Percentiles rank a stretch among this genome's conserved stretches.
Evolutionary conservation across 2,797 vertebrate species (phyloP).

Genomic region (Sparidentex hasta): DNA sequence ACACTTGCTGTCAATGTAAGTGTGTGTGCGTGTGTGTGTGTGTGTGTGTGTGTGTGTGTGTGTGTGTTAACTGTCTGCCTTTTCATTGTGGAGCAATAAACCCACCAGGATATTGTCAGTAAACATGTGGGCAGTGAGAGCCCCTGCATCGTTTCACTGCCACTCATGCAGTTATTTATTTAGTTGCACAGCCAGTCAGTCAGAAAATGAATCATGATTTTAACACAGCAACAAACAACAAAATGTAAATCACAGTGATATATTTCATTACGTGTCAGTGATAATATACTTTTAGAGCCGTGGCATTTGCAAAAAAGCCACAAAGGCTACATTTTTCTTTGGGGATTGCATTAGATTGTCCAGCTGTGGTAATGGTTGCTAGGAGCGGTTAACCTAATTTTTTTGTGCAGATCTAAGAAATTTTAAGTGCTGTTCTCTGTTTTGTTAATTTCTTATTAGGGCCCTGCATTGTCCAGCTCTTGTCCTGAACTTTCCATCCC

Average conservation of each 20-base stretch:
- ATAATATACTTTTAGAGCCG: neutral
- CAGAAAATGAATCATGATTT: slow-evolving; percentile 35
- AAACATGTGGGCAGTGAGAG: slow-evolving; percentile 64
- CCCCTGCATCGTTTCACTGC: slow-evolving; percentile 50
- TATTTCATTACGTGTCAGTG: slow-evolving; percentile 1
- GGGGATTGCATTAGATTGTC: neutral
- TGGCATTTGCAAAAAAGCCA: slow-evolving; percentile 3
- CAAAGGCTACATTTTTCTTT: neutral
- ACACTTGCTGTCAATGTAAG: slow-evolving; percentile 61
- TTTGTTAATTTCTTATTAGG: neutral
- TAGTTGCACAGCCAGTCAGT: slow-evolving; percentile 40
- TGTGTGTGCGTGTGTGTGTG: slow-evolving; percentile 40
- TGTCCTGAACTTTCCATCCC: neutral
- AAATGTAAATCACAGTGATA: slow-evolving; percentile 25
- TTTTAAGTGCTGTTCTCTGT: slow-evolving; percentile 3
- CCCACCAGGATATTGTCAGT: slow-evolving; percentile 70
- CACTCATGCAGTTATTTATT: slow-evolving; percentile 62
- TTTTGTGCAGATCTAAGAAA: neutral
- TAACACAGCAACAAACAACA: slow-evolving; percentile 23
- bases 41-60: slow-evolving; percentile 34
- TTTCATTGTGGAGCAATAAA: slow-evolving; percentile 66
- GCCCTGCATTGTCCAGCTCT: neutral
- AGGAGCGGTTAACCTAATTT: neutral
- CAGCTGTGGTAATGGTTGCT: neutral
- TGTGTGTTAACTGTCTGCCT: slow-evolving; percentile 55